Conservation (phyloP, 2,113 vertebrate genomes). For the Salvator merianae region DNA sequence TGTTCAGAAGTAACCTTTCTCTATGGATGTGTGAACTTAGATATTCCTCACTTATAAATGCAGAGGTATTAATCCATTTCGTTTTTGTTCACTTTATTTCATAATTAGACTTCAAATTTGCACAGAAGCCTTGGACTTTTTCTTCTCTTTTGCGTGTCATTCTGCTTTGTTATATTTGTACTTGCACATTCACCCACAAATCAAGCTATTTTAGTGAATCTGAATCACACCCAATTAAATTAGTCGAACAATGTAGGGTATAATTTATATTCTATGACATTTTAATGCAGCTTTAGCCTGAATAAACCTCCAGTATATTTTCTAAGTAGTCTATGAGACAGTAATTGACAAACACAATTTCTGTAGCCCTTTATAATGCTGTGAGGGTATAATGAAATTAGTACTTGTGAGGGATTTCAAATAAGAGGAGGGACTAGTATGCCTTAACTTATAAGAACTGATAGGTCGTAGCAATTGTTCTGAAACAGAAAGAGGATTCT, state of each 20-base stretch:
- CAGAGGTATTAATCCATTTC: background rate
- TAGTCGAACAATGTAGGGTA: constrained; percentile 14
- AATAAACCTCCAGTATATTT: background rate
- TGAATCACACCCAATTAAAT: constrained; percentile 23
- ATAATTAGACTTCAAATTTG: background rate
- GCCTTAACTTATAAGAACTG: background rate
- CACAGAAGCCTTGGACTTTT: background rate
- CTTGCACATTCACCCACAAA: background rate
- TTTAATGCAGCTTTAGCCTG: constrained; percentile 13
- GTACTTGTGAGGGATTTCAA: background rate
- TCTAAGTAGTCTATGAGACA: background rate
- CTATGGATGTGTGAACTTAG: background rate
- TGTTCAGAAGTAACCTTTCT: background rate
- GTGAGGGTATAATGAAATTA: background rate
- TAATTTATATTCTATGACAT: constrained; percentile 19
- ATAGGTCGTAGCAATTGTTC: background rate
- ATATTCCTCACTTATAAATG: background rate
- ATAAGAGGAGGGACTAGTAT: constrained; percentile 1
- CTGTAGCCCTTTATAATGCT: background rate
- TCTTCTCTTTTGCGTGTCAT: background rate
- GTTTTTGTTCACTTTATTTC: background rate
- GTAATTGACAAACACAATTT: constrained; percentile 8
- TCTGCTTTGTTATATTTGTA: background rate
- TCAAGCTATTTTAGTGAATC: constrained; percentile 10
- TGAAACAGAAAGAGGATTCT: background rate